Conservation (phyloP, 2,113 vertebrate species). For the Echinops telfairi region DNA sequence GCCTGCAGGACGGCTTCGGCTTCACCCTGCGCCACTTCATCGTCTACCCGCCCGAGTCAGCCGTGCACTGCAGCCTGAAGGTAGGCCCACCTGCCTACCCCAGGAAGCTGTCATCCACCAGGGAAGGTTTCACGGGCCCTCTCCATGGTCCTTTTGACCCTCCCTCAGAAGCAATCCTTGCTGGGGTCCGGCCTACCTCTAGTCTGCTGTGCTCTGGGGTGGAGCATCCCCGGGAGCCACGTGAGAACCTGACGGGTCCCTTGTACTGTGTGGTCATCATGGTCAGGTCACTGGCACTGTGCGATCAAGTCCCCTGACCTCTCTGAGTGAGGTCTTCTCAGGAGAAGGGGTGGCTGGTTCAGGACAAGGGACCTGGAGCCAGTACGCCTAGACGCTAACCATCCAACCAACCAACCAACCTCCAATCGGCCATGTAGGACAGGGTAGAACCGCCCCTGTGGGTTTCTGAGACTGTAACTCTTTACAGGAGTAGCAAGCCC, state of each 20-base stretch:
- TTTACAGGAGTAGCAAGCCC: no score
- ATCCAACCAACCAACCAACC: no score
- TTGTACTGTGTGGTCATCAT: not conserved
- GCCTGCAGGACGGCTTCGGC: slow-evolving; percentile 95
- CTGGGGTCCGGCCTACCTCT: not conserved
- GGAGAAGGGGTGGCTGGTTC: not conserved
- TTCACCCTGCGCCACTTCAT: slow-evolving; percentile 99
- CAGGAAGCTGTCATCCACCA: no score
- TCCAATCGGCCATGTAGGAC: no score
- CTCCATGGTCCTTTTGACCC: not conserved
- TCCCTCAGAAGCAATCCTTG: not conserved
- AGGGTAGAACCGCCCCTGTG: no score
- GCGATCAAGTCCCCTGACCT: not conserved
- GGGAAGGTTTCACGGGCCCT: not conserved
- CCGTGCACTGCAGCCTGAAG: slow-evolving; percentile 92
- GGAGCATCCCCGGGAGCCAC: not conserved
- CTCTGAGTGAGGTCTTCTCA: not conserved
- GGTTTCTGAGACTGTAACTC: no score
- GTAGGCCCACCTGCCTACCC: slow-evolving; percentile 79
- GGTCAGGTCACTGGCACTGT: not conserved
- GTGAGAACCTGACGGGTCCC: not conserved
- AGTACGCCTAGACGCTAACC: not conserved
- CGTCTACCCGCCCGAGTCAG: slow-evolving; percentile 96
- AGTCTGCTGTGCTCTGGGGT: not conserved
- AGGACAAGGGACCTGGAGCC: not conserved